Evolutionary conservation across 1,140 invertebrate species (phyloP).

Genomic region (Daktulosphaira vitifoliae): DNA sequence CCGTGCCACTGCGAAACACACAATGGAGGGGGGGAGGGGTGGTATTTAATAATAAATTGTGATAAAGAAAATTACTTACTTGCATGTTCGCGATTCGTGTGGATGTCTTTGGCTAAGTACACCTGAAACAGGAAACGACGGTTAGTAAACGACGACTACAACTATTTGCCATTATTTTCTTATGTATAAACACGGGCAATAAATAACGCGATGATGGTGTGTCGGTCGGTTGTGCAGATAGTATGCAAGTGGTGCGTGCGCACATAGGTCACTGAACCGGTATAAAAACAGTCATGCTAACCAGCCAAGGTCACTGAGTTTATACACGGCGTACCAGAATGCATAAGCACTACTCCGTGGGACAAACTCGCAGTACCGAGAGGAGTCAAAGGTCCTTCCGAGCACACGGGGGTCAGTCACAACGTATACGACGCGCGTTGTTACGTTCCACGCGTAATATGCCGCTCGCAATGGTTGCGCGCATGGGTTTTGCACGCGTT

Average conservation of each 20-base stretch:
- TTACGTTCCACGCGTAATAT: no score
- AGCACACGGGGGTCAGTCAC: not conserved
- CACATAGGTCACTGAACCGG: slow-evolving; percentile 29
- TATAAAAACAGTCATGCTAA: slow-evolving; percentile 14
- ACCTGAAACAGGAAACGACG: slow-evolving; percentile 50
- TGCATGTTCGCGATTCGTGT: slow-evolving; percentile 81
- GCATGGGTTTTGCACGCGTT: not conserved
- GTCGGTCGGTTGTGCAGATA: no score
- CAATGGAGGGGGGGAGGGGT: not conserved
- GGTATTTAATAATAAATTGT: not conserved
- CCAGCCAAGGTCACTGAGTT: slow-evolving; percentile 17
- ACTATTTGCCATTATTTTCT: not conserved
- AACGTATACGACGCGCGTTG: no score
- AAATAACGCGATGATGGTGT: no score
- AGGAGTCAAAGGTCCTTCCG: slow-evolving; percentile 15
- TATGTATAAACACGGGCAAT: no score
- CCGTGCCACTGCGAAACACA: no score
- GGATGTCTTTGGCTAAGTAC: slow-evolving; percentile 85
- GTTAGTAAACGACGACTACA: slow-evolving; percentile 34
- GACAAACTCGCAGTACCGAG: not conserved
- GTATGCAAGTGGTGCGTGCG: no score
- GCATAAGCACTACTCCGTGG: not conserved
- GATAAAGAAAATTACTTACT: slow-evolving; percentile 57
- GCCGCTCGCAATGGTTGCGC: not conserved
- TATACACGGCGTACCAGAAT: not conserved